Percentiles rank a stretch among this genome's conserved stretches.
Evolutionary conservation across 2,113 vertebrate genomes (phyloP).

Genomic region (Steatornis caripensis): DNA sequence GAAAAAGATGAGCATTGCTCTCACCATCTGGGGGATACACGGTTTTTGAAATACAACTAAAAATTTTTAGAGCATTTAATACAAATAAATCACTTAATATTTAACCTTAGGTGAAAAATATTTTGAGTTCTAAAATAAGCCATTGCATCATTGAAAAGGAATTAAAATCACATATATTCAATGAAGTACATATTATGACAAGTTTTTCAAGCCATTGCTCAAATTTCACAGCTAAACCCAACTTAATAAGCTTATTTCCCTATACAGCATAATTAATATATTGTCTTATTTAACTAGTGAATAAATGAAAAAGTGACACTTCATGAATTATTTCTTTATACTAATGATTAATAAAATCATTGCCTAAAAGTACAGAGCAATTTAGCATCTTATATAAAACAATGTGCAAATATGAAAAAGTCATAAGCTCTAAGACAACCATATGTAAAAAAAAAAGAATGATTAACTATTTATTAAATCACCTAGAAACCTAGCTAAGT

Average conservation of each 20-base stretch:
- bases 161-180: not conserved
- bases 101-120: not conserved
- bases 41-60: not conserved
- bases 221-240: not conserved
- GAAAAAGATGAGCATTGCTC: not conserved
- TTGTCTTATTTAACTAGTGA: not conserved
- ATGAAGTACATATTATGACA: not conserved
- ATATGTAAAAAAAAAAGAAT: not conserved
- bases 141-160: rapidly evolving
- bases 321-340: not conserved
- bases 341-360: not conserved
- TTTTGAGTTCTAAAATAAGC: not conserved
- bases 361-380: not conserved
- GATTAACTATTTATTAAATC: not conserved
- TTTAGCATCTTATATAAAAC: not conserved
- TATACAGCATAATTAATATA: not conserved
- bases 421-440: not conserved
- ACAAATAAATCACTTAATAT: not conserved
- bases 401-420: not conserved
- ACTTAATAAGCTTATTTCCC: not conserved
- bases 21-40: too few relatives aligned
- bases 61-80: not conserved
- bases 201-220: not conserved
- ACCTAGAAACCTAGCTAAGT: not conserved
- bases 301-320: not conserved